Evolutionary conservation across 2,888 invertebrate genomes (phyloP).

Genomic region (Lottia scabra): DNA sequence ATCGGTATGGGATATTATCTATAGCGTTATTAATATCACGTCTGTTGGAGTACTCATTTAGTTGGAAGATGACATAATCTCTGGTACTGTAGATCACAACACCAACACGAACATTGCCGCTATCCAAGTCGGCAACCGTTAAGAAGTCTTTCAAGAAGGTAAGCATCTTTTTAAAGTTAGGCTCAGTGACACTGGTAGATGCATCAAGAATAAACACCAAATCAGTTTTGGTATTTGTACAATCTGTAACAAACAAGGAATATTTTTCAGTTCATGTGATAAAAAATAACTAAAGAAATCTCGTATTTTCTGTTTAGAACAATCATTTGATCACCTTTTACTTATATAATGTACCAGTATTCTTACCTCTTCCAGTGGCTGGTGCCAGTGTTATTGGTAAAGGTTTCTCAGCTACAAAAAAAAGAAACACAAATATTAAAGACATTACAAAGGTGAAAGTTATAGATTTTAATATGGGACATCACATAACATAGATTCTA

Average conservation of each 20-base stretch:
- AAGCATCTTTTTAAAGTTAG: constrained; percentile 60
- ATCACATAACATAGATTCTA: no score
- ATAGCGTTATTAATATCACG: constrained; percentile 51
- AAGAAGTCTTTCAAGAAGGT: constrained; percentile 57
- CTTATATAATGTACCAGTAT: no score
- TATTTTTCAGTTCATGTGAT: no score
- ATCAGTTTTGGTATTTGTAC: constrained; percentile 50
- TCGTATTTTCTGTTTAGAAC: no score
- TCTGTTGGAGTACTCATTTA: constrained; percentile 46
- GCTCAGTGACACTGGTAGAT: constrained; percentile 63
- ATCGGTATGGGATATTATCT: constrained; percentile 50
- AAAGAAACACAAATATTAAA: no score
- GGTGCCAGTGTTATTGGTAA: no score
- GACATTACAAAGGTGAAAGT: no score
- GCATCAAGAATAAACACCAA: constrained; percentile 63
- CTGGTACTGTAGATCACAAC: constrained; percentile 57
- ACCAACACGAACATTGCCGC: constrained; percentile 53
- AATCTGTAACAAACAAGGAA: constrained; percentile 29
- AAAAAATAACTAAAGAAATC: no score
- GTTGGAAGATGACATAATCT: constrained; percentile 55
- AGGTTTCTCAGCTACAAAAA: no score
- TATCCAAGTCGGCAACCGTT: constrained; percentile 46
- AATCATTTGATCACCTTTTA: no score
- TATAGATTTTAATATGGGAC: no score
- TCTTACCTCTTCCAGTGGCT: no score